Evolutionary conservation across 2,888 invertebrate genomes (phyloP).

Genomic region (Ferdinandea cuprea): DNA sequence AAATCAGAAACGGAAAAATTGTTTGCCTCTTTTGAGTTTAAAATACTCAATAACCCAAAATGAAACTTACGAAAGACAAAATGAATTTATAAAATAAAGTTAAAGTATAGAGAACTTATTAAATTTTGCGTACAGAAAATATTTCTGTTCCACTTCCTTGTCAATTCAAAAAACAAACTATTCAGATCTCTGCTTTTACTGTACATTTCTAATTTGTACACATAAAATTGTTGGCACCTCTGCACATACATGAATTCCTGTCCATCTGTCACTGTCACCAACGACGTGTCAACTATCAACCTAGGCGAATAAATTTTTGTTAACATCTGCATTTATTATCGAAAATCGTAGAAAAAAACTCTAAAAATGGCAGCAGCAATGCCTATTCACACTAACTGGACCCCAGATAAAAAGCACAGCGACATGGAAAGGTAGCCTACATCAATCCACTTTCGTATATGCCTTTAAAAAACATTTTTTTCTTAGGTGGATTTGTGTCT

Average conservation of each 20-base stretch:
- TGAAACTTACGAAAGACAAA: too few species aligned
- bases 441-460: neutral
- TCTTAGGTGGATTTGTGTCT: slow-evolving; percentile 95
- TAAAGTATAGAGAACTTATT: too few species aligned
- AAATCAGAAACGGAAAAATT: too few species aligned
- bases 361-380: slow-evolving; percentile 84
- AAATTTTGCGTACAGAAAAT: too few species aligned
- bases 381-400: slow-evolving; percentile 86
- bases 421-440: slow-evolving; percentile 88
- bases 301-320: neutral
- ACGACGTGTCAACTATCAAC: slow-evolving; percentile 66
- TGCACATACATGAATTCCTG: neutral
- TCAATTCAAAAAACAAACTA: too few species aligned
- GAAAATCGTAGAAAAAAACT: slow-evolving; percentile 10
- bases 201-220: too few species aligned
- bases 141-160: too few species aligned
- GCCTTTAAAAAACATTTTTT: slow-evolving; percentile 58
- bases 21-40: too few species aligned
- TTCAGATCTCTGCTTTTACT: too few species aligned
- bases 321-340: slow-evolving; percentile 40
- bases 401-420: slow-evolving; percentile 90
- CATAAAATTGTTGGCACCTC: too few species aligned
- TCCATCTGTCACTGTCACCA: slow-evolving; percentile 37
- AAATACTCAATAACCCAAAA: too few species aligned
- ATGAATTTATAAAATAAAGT: too few species aligned